Percentiles rank a stretch among this genome's conserved stretches.
These are phyloP conservation scores for Nezara viridula DNA, from an alignment of 2,888 invertebrate species.

Conservation along the genomic window DNA sequence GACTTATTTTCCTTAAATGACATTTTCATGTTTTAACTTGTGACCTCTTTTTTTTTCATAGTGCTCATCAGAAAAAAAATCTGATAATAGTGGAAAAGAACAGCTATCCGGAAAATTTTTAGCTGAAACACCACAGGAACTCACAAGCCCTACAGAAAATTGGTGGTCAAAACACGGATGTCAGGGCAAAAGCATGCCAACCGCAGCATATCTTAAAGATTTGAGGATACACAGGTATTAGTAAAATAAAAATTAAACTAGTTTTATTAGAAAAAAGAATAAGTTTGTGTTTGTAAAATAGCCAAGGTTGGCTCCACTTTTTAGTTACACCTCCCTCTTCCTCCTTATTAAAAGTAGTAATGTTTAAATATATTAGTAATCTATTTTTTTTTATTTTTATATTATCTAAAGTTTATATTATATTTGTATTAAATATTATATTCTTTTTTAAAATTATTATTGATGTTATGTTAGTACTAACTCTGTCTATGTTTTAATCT, in stretches of 20 bases:
- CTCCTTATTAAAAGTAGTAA: too few relatives aligned
- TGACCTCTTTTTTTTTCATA: background rate
- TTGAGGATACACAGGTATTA: slow-evolving; percentile 75
- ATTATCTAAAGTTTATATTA: too few relatives aligned
- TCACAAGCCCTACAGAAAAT: slow-evolving; percentile 62
- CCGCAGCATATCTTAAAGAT: slow-evolving; percentile 82
- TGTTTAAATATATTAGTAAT: too few relatives aligned
- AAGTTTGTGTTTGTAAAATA: background rate
- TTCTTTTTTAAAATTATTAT: too few relatives aligned
- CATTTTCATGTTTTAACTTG: background rate
- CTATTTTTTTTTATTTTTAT: too few relatives aligned
- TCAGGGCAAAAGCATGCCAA: slow-evolving; percentile 69
- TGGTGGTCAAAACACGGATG: slow-evolving; percentile 63
- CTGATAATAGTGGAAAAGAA: slow-evolving; percentile 58
- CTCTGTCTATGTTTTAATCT: background rate
- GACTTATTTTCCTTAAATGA: background rate
- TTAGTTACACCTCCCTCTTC: too few relatives aligned
- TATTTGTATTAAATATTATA: too few relatives aligned
- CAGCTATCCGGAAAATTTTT: slow-evolving; percentile 63
- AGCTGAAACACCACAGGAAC: slow-evolving; percentile 59
- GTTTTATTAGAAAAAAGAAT: background rate
- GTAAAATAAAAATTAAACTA: background rate
- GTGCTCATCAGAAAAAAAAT: slow-evolving; percentile 51
- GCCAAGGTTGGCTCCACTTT: too few relatives aligned
- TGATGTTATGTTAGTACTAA: too few relatives aligned